Conservation (phyloP, 2,113 vertebrate genomes). For the Phodopus roborovskii region DNA sequence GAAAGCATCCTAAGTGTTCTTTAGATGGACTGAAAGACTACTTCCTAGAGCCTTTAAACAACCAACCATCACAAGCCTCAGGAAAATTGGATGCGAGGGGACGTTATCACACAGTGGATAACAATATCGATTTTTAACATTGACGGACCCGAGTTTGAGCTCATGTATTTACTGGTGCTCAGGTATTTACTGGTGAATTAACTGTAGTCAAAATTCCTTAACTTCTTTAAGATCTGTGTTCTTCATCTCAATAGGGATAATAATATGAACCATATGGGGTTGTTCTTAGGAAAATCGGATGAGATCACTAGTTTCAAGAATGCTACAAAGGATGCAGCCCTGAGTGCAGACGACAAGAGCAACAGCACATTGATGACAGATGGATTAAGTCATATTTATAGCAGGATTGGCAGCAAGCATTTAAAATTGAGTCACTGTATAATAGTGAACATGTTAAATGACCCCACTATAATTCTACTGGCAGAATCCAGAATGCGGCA, state of each 20-base stretch:
- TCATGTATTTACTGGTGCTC: background rate
- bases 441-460: background rate
- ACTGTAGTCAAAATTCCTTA: constrained; percentile 2
- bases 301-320: background rate
- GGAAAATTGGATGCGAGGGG: background rate
- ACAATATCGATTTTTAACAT: background rate
- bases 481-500: background rate
- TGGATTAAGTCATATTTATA: constrained; percentile 5
- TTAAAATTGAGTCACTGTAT: background rate
- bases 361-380: background rate
- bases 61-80: background rate
- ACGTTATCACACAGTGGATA: background rate
- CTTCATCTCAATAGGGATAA: background rate
- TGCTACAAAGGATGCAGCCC: background rate
- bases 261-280: background rate
- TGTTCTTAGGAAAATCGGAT: background rate
- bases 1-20: constrained; percentile 22
- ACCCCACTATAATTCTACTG: background rate
- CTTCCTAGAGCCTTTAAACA: constrained; percentile 20
- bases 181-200: background rate
- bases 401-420: background rate
- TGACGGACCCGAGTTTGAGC: background rate
- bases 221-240: background rate
- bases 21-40: background rate
- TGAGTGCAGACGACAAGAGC: background rate